Evolutionary conservation across 1,140 invertebrate species (phyloP), one percentile per base, ranked within the genome.

Genomic region (Scaptomyza hsui): DNA sequence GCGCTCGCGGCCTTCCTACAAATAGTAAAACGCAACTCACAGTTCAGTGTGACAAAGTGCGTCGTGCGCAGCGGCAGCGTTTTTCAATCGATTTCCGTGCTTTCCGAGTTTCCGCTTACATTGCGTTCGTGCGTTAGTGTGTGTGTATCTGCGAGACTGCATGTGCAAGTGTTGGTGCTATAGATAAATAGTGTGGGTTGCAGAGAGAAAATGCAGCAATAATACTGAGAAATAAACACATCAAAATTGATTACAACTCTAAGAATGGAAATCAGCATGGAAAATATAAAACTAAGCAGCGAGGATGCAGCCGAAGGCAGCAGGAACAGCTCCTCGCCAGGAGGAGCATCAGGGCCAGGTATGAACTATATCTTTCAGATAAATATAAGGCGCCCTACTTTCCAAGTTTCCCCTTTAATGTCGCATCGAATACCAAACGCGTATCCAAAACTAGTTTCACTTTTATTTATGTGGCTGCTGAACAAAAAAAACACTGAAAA

Each of bases 11-110:
- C 82, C 78, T 89, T 90, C 88, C 88, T 88, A 88, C 88, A 90
- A 90, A 88, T 89, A 89, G 88, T 88, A 80, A 81, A 89, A 89
- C 81, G 78, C 81, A 89, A 81, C 63, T 68, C 73, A 51, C 60
- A 82, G 64, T 89, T 80, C 78, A 90, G 88, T 90, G 60, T 75
- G 78, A 67, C 76, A 63, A 70, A 90, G 88, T 90, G 78, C 88
- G 88, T 90, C 78, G 81, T 90, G 86, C 86, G 86, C 83, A 89
- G 81, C 81, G 86, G 82, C 82, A 88, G 72, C 82, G 83, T 88
- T 86, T 78, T 56, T 61, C 49, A 45, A 53, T 24, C 21, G 47
- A 35, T n/a, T 61, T 24, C 16, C 47, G 59, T 51, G 10, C 32
- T 39, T 51, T 24, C 5, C 37, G 52, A 13, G 16, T 63, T 63